These are phyloP conservation scores for Oryctolagus cuniculus DNA, from an alignment of 2,113 vertebrate genomes.

Conservation along the genomic window DNA sequence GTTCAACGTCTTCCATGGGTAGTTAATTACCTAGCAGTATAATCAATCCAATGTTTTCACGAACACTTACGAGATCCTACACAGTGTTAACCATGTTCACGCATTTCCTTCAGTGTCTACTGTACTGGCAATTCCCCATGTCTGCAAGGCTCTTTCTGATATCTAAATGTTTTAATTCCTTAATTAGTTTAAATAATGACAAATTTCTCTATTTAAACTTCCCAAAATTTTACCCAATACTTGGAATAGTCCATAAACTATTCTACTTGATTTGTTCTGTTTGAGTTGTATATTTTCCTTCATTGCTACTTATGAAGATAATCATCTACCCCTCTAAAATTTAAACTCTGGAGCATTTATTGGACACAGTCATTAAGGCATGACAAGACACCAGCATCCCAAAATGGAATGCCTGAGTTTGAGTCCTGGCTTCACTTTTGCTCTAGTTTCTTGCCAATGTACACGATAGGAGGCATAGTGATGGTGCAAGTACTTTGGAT, in stretches of 20 bases:
- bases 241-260: not conserved
- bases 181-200: not conserved
- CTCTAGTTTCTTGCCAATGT: no score
- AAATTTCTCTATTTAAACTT: not conserved
- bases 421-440: no score
- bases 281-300: not conserved
- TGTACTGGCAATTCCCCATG: not conserved
- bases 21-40: not conserved
- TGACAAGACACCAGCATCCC: no score
- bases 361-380: no score
- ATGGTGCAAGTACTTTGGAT: no score
- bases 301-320: not conserved
- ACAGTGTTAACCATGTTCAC: not conserved
- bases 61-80: not conserved
- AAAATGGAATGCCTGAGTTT: no score
- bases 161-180: not conserved
- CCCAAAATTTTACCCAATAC: not conserved
- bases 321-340: not conserved
- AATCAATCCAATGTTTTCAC: slow-evolving; percentile 9
- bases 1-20: not conserved
- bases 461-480: no score
- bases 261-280: not conserved
- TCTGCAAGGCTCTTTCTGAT: not conserved
- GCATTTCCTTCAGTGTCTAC: not conserved
- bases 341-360: not conserved